Percentiles rank a stretch among this genome's conserved stretches.
Evolutionary conservation across 2,888 invertebrate genomes (phyloP).

Genomic region (Diogma glabrata): DNA sequence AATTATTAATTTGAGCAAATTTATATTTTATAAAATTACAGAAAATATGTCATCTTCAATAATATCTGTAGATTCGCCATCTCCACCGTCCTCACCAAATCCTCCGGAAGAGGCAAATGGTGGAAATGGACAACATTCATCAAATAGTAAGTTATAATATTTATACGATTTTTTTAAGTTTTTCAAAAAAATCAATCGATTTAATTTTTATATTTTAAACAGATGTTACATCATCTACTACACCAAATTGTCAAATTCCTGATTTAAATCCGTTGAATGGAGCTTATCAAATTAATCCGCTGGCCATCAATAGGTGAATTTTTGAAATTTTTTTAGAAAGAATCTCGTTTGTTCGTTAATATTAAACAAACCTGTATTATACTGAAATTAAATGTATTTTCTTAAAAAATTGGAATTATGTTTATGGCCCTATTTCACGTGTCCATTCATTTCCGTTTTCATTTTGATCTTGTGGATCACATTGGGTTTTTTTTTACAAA

Average conservation of each 20-base stretch:
- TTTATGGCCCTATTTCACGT: no score
- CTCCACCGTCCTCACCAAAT: conserved; percentile 27
- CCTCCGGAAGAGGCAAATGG: no score
- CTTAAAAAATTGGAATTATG: no score
- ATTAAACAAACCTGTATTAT: no score
- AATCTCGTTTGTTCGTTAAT: no score
- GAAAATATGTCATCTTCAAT: conserved; percentile 20
- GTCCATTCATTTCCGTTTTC: no score
- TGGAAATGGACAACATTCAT: background rate
- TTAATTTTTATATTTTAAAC: conserved; percentile 1
- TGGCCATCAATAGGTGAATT: conserved; percentile 13
- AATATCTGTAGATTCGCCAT: conserved; percentile 29
- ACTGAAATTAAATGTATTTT: no score
- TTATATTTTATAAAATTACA: conserved; percentile 16
- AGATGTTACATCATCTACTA: conserved; percentile 3
- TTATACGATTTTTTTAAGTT: background rate
- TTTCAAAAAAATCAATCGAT: background rate
- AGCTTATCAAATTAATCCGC: conserved; percentile 8
- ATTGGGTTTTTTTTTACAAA: no score
- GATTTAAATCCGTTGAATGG: background rate
- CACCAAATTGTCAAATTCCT: background rate
- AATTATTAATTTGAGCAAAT: background rate
- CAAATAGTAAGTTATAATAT: background rate
- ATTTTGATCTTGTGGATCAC: no score
- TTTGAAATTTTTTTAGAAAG: no score